phyloP scores from a whole-genome alignment of 2,888 invertebrate species.

The Chrysotoxum bicinctum region DNA sequence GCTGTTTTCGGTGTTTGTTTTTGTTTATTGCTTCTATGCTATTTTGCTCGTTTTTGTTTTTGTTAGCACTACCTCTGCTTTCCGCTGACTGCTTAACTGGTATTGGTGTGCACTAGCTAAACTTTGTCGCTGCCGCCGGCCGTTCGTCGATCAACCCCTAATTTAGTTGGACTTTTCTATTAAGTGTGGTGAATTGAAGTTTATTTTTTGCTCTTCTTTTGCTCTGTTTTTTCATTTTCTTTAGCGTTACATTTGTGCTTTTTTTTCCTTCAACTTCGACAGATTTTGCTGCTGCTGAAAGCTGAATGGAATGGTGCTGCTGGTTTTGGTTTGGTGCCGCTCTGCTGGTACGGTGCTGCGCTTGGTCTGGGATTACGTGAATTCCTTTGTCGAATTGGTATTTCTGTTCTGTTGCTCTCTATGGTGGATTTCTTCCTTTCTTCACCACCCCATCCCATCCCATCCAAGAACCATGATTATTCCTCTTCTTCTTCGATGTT shows the following conservation, averaged over 20 bases:
- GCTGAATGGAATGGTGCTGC: background rate
- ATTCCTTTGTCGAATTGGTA: slow-evolving; percentile 17
- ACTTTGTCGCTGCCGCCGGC: background rate
- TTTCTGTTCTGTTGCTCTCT: slow-evolving; percentile 24
- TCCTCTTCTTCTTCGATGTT: slow-evolving; percentile 22
- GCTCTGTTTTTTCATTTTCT: slow-evolving; percentile 55
- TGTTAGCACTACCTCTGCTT: background rate
- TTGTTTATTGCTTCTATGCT: slow-evolving; percentile 17
- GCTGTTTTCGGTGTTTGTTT: slow-evolving; percentile 33
- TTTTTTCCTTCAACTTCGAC: slow-evolving; percentile 18
- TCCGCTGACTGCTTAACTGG: background rate
- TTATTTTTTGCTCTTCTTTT: slow-evolving; percentile 30
- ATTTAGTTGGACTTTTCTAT: slow-evolving; percentile 25
- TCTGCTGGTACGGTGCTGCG: background rate
- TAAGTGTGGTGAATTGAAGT: slow-evolving; percentile 44
- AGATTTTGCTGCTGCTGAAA: background rate
- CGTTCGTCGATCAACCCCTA: slow-evolving; percentile 39
- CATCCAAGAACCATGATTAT: slow-evolving; percentile 7
- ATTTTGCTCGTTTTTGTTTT: slow-evolving; percentile 14
- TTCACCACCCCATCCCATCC: slow-evolving; percentile 38
- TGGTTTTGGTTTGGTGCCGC: background rate
- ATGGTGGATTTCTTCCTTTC: slow-evolving; percentile 58
- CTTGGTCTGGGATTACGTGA: slow-evolving; percentile 5
- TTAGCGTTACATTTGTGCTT: slow-evolving; percentile 41
- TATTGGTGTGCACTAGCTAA: slow-evolving; percentile 9